These are phyloP conservation scores for Imbricaverruca yamaguchii DNA, from an alignment of 2,888 invertebrate genomes.

Conservation along the genomic window DNA sequence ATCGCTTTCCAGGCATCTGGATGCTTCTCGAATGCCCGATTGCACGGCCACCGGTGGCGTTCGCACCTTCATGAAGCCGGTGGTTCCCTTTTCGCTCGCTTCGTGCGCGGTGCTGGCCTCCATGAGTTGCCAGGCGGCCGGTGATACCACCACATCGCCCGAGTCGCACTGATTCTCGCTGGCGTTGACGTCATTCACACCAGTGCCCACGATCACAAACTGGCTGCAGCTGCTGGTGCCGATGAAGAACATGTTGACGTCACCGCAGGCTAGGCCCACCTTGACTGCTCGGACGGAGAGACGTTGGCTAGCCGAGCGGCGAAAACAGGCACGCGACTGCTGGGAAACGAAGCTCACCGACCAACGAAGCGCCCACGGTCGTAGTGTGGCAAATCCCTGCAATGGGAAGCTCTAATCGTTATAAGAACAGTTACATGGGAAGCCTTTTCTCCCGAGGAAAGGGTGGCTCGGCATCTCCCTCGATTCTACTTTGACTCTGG, in stretches of 20 bases:
- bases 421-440: too few species aligned
- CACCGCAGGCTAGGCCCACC: neutral
- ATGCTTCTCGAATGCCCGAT: neutral
- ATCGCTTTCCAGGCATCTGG: neutral
- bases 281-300: neutral
- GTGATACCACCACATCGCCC: slow-evolving; percentile 6
- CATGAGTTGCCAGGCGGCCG: neutral
- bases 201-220: slow-evolving; percentile 7
- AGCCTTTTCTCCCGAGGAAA: too few species aligned
- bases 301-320: too few species aligned
- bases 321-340: too few species aligned
- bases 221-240: neutral
- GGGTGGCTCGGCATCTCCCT: too few species aligned
- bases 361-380: too few species aligned
- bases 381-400: too few species aligned
- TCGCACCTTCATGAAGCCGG: slow-evolving; percentile 4
- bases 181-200: slow-evolving; percentile 8
- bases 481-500: too few species aligned
- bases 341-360: too few species aligned
- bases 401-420: too few species aligned
- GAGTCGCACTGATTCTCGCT: slow-evolving; percentile 15
- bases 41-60: too few species aligned
- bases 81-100: neutral
- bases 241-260: slow-evolving; percentile 12
- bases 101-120: neutral